These are phyloP conservation scores for Tiaroga cobitis DNA, from an alignment of 2,797 vertebrate genomes.

Conservation along the genomic window DNA sequence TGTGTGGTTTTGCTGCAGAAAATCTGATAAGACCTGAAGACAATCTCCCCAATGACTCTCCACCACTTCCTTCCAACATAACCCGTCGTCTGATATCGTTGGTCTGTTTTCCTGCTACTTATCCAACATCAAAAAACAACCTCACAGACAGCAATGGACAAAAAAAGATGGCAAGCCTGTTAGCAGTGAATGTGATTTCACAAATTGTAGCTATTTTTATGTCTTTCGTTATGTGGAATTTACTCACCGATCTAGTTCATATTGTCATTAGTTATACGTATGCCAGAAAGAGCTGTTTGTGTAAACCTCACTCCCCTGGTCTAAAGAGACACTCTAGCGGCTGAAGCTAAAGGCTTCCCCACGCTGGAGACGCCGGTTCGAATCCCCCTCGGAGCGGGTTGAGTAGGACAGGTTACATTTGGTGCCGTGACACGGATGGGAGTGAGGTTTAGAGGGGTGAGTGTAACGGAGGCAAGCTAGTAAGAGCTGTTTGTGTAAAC, in stretches of 20 bases:
- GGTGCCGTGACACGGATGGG: no score
- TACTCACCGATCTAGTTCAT: not conserved
- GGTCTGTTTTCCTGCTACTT: conserved; percentile 1
- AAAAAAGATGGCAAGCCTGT: not conserved
- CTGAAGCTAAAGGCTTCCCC: no score
- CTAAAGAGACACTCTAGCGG: no score
- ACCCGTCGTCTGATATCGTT: not conserved
- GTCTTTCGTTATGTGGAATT: not conserved
- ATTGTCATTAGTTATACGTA: no score
- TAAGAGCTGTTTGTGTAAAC: no score
- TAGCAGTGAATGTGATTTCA: not conserved
- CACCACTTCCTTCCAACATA: not conserved
- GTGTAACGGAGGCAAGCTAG: no score
- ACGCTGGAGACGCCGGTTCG: no score
- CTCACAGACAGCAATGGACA: not conserved
- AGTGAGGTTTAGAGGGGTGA: no score
- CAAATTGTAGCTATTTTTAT: not conserved
- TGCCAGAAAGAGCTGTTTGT: no score
- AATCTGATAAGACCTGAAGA: not conserved
- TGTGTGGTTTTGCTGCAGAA: not conserved
- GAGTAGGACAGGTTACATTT: no score
- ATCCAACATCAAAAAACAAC: not conserved
- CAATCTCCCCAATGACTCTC: not conserved
- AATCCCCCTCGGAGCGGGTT: no score
- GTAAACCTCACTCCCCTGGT: no score